A percentile compares a stretch with the other conserved stretches of the same genome.
Conservation (phyloP, 2,797 vertebrate genomes). For the Corythornis leucogaster region DNA sequence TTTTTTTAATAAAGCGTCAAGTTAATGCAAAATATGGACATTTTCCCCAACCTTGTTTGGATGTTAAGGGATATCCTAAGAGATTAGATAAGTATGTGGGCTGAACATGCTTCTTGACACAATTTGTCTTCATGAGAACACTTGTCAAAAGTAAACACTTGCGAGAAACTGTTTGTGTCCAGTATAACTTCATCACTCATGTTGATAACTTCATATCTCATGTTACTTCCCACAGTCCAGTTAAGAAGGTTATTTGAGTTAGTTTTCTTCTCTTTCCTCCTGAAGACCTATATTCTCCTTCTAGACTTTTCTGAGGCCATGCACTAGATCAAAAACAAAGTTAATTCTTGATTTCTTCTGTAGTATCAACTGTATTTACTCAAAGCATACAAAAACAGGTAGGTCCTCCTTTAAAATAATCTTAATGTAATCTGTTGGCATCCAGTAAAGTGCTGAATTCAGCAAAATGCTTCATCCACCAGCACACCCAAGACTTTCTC, state of each 20-base stretch:
- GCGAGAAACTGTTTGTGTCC: not conserved
- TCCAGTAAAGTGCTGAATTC: not conserved
- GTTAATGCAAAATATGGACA: not conserved
- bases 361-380: not conserved
- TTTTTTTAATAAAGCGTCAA: not conserved
- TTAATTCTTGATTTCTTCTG: not conserved
- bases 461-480: too few species aligned
- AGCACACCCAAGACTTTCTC: too few species aligned
- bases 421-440: not conserved
- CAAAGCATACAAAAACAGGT: not conserved
- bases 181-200: not conserved
- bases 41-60: slow-evolving; percentile 31
- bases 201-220: not conserved
- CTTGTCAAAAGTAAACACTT: slow-evolving; percentile 20
- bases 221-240: not conserved
- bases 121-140: slow-evolving; percentile 18
- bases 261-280: not conserved
- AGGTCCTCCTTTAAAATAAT: not conserved
- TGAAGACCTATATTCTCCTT: not conserved
- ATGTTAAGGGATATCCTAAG: not conserved
- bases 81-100: not conserved
- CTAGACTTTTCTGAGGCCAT: not conserved
- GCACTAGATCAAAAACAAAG: not conserved
- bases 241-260: not conserved
- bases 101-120: not conserved